Evolutionary conservation across 2,888 invertebrate genomes (phyloP), one percentile per base, ranked within the genome.

Genomic region (Tineola bisselliella): DNA sequence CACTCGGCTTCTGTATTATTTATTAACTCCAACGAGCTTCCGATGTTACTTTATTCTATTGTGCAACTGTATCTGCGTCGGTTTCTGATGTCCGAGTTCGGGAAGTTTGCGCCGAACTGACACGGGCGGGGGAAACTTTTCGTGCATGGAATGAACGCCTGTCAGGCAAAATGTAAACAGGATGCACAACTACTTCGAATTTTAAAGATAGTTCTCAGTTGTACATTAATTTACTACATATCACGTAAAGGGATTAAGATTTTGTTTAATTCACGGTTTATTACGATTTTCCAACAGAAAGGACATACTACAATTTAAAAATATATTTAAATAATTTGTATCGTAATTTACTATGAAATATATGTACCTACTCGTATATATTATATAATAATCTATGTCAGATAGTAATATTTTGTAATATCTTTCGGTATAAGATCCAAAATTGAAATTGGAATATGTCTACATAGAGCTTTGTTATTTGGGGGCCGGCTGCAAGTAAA

Each of bases 21-120:
- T 86, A 87, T 84, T 84, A 86, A 86, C 82, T 81, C 79, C 82
- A 84, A 86, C 86, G 76, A 84, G 84, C 81, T 80, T 86, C 83
- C 84, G 83, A 86, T 84, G 84, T 81, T 83, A 81, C 84, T 84
- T 81, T 84, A 86, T 86, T 81, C 83, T 76, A 86, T 86, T 86
- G 86, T 84, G 79, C 73, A 78, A 78, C 80, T 79, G 78, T 77
- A 81, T 76, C 77, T 70, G 67, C 72, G 70, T 71, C 74, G 75
- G 77, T 72, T 77, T 71, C 79, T 79, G 80, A 82, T 82, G 84
- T 84, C 83, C 82, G 77, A 80, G 77, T 70, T 70, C 67, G 70
- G 67, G 74, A 83, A 84, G 75, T 87, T 84, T 74, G 69, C 71
- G 63, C 62, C 69, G 69, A 74, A 79, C 84, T 82, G 84, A 84